Evolutionary conservation across 1,140 invertebrate species (phyloP), one percentile per base, ranked within the genome.

Genomic region (Popillia japonica): DNA sequence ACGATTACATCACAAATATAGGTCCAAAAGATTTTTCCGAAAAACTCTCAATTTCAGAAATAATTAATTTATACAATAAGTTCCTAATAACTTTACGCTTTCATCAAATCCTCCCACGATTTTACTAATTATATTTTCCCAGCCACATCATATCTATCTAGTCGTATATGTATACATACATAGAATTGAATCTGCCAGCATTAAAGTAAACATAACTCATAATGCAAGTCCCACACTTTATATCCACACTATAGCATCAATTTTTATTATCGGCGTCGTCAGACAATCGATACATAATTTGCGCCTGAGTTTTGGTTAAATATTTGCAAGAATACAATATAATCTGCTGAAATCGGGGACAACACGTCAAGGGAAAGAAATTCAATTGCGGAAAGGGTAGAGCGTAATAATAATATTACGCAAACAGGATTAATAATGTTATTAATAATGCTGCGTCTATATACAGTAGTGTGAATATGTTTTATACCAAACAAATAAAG

Each of bases 241-340:
- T 20, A 6, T 27, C 22, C 20, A 55, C 48, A 22, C 27, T 23
- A 68, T 68, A 22, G 9, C 61, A 22, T 10, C 27, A 34, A 34
- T 68, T 68, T 68, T 68, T 68, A 68, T 68, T 34, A 68, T 55
- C 20, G 61, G 20, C 22, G 61, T 27, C 61, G 44, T 48, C 44
- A 68, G 61, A 68, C 61, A 68, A 68, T 68, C 61, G 61, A 68
- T 68, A 68, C 61, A 68, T 68, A 68, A 68, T 68, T 68, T 68
- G 20, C 61, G 61, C 61, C 27, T 10, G 61, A 68, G 61, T 68
- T 68, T 68, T 23, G 61, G 61, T 68, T 23, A 68, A 68, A 68
- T 68, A 68, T 68, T 68, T 68, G 61, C 61, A 55, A 55, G 48
- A n/a, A 14, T 17, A 17, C 48, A 55, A 55, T 55, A 55, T 55